Percentiles rank a stretch among this genome's conserved stretches.
These are phyloP conservation scores for Cephalopachus bancanus DNA, from an alignment of 2,797 vertebrate species.

Conservation along the genomic window DNA sequence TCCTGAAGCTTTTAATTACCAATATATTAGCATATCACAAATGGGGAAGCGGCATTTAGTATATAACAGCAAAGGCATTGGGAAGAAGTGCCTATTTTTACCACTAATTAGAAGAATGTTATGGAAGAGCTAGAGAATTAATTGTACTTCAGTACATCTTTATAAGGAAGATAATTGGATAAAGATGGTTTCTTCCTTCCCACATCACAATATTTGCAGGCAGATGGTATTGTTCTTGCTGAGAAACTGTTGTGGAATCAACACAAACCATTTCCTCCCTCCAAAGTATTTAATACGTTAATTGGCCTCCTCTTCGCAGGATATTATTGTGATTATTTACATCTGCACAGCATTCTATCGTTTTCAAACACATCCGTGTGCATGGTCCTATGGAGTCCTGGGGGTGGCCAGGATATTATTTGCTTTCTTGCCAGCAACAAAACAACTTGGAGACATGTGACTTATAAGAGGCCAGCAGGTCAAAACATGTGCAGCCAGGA, in stretches of 20 bases:
- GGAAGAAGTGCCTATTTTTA: conserved; percentile 83
- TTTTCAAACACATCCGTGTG: background rate
- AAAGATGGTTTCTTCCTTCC: conserved; percentile 57
- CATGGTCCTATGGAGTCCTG: accelerated
- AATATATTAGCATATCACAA: conserved; percentile 76
- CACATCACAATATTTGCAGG: conserved; percentile 61
- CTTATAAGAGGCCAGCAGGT: background rate
- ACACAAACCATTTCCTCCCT: background rate
- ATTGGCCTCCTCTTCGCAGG: background rate
- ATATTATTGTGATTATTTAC: background rate
- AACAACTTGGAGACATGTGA: background rate
- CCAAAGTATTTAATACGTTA: background rate
- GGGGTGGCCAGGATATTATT: background rate
- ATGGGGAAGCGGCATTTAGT: conserved; percentile 38
- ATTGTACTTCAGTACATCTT: conserved; percentile 75
- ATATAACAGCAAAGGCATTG: conserved; percentile 45
- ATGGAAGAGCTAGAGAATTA: conserved; percentile 75
- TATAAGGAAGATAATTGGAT: conserved; percentile 78
- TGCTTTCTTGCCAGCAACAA: accelerated
- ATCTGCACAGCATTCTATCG: accelerated
- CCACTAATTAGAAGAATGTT: conserved; percentile 84
- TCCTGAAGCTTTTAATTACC: conserved; percentile 84
- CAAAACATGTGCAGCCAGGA: accelerated
- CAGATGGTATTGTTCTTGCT: conserved; percentile 55
- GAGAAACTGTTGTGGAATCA: background rate